Conservation (phyloP, 2,888 invertebrate genomes). For the Tinea pellionella region DNA sequence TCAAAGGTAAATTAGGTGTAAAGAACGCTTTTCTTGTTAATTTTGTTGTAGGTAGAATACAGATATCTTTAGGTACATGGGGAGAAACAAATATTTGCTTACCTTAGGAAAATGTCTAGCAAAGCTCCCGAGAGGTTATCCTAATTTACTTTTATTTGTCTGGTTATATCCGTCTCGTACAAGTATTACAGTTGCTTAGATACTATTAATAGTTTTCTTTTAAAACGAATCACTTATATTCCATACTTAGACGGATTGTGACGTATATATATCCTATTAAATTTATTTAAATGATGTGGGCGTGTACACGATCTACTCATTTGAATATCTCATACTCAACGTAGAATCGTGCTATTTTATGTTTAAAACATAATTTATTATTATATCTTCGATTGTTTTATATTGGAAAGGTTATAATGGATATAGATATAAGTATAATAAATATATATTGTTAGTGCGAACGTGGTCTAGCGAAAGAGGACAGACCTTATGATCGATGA, state of each 20-base stretch:
- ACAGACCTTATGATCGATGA: too few relatives aligned
- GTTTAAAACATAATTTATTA: background rate
- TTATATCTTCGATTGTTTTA: background rate
- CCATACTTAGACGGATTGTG: background rate
- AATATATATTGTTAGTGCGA: too few relatives aligned
- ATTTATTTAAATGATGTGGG: background rate
- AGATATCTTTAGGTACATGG: too few relatives aligned
- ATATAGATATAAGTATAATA: too few relatives aligned
- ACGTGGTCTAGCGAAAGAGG: too few relatives aligned
- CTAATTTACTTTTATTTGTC: constrained; percentile 56
- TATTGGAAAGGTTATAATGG: background rate
- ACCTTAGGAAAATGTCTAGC: background rate
- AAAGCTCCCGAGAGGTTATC: constrained; percentile 42
- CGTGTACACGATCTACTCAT: background rate
- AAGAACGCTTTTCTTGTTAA: background rate
- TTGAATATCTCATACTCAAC: background rate
- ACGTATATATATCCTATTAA: background rate
- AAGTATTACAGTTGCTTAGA: background rate
- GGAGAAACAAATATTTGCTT: background rate
- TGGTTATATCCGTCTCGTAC: constrained; percentile 52
- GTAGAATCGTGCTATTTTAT: background rate
- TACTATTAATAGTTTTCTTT: background rate
- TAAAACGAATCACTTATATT: background rate
- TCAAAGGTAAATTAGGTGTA: too few relatives aligned
- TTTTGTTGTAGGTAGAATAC: background rate